Percentiles rank a stretch among this genome's conserved stretches.
Conservation (phyloP, 2,888 invertebrate genomes). For the Trisateles emortualis region DNA sequence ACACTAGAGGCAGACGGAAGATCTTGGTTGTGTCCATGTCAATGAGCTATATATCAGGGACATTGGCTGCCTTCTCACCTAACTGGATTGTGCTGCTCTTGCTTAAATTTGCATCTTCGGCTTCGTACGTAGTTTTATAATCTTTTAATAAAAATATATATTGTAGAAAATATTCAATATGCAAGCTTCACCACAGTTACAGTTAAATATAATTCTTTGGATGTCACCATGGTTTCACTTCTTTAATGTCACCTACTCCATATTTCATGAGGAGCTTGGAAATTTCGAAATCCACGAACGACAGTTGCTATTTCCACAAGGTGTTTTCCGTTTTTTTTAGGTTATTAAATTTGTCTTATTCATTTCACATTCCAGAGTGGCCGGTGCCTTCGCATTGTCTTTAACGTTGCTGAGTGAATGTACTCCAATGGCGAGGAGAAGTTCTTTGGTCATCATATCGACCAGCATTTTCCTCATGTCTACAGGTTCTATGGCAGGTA, state of each 20-base stretch:
- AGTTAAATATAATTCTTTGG: too few species aligned
- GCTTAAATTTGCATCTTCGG: slow-evolving; percentile 89
- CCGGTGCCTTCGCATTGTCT: slow-evolving; percentile 67
- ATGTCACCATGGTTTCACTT: too few species aligned
- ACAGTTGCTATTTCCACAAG: too few species aligned
- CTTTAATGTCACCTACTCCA: too few species aligned
- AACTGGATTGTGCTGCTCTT: slow-evolving; percentile 86
- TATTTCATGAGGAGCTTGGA: too few species aligned
- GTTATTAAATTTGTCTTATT: too few species aligned
- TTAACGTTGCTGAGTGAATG: slow-evolving; percentile 72
- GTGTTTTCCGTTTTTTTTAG: too few species aligned
- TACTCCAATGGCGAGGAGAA: slow-evolving; percentile 61
- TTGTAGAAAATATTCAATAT: too few species aligned
- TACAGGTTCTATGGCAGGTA: slow-evolving; percentile 74
- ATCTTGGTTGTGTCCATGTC: slow-evolving; percentile 67
- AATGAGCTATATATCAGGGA: slow-evolving; percentile 80
- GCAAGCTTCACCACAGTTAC: too few species aligned
- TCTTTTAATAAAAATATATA: neutral
- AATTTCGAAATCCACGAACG: too few species aligned
- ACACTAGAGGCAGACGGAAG: slow-evolving; percentile 68
- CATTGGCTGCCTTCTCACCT: slow-evolving; percentile 86
- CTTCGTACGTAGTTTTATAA: slow-evolving; percentile 72
- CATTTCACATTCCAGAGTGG: slow-evolving; percentile 55
- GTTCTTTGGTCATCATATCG: slow-evolving; percentile 60
- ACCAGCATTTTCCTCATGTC: slow-evolving; percentile 61